phyloP scores from a whole-genome alignment of 2,797 vertebrate species.

The Eulemur coronatus region DNA sequence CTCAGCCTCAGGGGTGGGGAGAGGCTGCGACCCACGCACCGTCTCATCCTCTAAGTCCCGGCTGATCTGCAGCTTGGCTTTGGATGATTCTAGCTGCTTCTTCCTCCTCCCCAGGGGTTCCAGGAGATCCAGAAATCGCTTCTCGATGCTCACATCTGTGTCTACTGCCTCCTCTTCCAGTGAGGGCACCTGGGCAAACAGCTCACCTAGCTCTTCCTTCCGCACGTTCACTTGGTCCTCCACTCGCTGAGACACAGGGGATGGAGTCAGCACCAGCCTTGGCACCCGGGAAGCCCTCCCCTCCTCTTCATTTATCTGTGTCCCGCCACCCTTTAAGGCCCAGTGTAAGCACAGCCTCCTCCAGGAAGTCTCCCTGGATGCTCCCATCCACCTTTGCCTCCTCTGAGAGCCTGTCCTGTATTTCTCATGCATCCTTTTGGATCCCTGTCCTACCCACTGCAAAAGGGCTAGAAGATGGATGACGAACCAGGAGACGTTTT shows the following conservation, averaged over 20 bases:
- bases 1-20: neutral
- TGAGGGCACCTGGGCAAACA: slow-evolving; percentile 86
- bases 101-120: slow-evolving; percentile 90
- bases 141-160: slow-evolving; percentile 88
- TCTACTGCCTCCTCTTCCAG: slow-evolving; percentile 84
- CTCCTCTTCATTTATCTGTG: neutral
- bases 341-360: neutral
- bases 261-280: neutral
- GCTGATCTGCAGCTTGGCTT: slow-evolving; percentile 92
- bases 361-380: neutral
- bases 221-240: slow-evolving; percentile 94
- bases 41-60: slow-evolving; percentile 95
- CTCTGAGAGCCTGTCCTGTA: neutral
- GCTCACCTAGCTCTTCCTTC: slow-evolving; percentile 92
- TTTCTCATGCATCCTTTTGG: neutral
- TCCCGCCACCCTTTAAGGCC: neutral
- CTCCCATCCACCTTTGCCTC: neutral
- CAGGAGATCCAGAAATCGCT: slow-evolving; percentile 90
- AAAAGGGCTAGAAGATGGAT: neutral
- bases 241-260: slow-evolving; percentile 85
- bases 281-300: neutral
- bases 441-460: neutral
- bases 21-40: slow-evolving; percentile 81
- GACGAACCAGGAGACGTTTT: neutral
- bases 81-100: slow-evolving; percentile 90